Conservation (phyloP, 2,797 vertebrate genomes). For the Steatocranus sp. region DNA sequence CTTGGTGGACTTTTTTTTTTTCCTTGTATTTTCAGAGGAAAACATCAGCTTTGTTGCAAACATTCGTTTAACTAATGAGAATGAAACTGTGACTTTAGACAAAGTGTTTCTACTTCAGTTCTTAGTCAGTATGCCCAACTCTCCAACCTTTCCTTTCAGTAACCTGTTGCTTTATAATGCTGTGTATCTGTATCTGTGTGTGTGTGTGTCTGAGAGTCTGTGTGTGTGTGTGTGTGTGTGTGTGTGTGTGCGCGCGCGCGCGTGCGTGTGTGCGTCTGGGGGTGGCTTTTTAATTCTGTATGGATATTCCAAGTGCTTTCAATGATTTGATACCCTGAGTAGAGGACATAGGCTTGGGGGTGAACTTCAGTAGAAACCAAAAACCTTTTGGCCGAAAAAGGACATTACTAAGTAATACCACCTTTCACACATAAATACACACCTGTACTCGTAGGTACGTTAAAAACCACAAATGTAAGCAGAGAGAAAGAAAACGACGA, state of each 20-base stretch:
- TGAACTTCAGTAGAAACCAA: slow-evolving; percentile 63
- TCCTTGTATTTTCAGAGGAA: background rate
- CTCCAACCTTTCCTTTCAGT: background rate
- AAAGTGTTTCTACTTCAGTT: background rate
- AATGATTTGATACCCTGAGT: slow-evolving; percentile 75
- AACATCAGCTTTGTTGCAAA: slow-evolving; percentile 11
- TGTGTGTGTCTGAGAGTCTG: background rate
- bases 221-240: background rate
- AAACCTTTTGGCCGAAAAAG: slow-evolving; percentile 31
- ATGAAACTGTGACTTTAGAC: background rate
- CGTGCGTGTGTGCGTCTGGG: background rate
- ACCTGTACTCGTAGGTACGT: slow-evolving; percentile 48
- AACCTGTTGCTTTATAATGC: background rate
- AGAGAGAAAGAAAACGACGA: slow-evolving; percentile 48
- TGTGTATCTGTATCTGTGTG: background rate
- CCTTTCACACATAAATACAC: slow-evolving; percentile 75
- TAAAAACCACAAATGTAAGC: slow-evolving; percentile 66
- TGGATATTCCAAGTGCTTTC: slow-evolving; percentile 70
- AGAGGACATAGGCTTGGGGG: slow-evolving; percentile 69
- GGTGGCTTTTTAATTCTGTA: slow-evolving; percentile 25
- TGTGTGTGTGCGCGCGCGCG: rapidly evolving
- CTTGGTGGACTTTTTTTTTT: background rate
- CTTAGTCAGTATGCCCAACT: background rate
- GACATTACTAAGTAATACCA: slow-evolving; percentile 53
- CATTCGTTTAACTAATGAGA: slow-evolving; percentile 29